Conservation (phyloP, 2,113 vertebrate species). For the Grus americana region DNA sequence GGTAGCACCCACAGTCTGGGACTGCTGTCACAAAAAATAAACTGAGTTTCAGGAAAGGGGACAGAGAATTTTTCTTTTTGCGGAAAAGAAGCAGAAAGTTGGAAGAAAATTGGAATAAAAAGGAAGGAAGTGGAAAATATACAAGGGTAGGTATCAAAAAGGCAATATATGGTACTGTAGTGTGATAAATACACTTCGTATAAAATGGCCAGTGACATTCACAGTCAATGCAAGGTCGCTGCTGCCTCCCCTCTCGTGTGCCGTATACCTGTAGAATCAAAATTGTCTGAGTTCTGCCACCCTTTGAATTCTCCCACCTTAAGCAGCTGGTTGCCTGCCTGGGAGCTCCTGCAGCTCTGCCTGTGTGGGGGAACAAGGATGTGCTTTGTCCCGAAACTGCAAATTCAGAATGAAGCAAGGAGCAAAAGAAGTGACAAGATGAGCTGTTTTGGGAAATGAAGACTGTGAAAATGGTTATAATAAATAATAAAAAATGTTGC, state of each 20-base stretch:
- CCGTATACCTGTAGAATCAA: neutral
- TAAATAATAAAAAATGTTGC: constrained; percentile 44
- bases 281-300: neutral
- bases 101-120: neutral
- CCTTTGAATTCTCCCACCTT: neutral
- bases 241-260: neutral
- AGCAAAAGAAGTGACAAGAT: constrained; percentile 20
- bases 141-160: neutral
- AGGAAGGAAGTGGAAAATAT: neutral
- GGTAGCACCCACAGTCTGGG: neutral
- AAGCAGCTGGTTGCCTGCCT: neutral
- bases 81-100: neutral
- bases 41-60: neutral
- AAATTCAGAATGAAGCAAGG: neutral
- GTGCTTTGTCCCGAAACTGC: neutral
- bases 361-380: neutral
- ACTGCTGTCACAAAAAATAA: neutral
- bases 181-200: neutral
- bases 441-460: constrained; percentile 17
- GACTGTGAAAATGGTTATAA: constrained; percentile 13
- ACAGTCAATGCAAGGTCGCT: neutral
- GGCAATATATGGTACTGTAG: neutral
- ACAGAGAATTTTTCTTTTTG: neutral
- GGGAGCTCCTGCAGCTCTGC: neutral
- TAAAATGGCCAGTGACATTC: neutral